Percentiles rank a stretch among this genome's conserved stretches.
These are phyloP conservation scores for Pegoplata infirma DNA, from an alignment of 2,888 invertebrate genomes.

Conservation along the genomic window DNA sequence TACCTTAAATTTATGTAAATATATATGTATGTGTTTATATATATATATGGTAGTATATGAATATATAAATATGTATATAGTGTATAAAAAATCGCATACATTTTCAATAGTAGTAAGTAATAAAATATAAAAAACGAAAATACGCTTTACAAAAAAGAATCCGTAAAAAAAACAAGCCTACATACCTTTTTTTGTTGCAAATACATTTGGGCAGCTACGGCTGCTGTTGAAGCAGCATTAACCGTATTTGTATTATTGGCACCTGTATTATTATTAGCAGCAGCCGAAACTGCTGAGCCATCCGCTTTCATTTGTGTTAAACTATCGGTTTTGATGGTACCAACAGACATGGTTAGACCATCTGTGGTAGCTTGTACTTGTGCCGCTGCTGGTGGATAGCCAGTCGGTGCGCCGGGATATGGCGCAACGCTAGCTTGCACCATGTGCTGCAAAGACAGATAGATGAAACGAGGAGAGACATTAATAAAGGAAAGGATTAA, in stretches of 20 bases:
- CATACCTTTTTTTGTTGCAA: constrained; percentile 77
- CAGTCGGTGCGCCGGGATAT: constrained; percentile 76
- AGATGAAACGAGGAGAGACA: constrained; percentile 43
- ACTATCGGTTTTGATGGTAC: constrained; percentile 74
- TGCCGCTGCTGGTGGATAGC: constrained; percentile 75
- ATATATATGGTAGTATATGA: constrained; percentile 30
- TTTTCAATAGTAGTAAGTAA: constrained; percentile 30
- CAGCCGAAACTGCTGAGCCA: constrained; percentile 68
- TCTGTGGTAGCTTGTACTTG: constrained; percentile 75
- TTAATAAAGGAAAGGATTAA: constrained; percentile 25
- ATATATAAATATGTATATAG: too few relatives aligned
- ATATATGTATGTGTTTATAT: constrained; percentile 23
- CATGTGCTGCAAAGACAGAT: constrained; percentile 75
- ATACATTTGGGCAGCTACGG: constrained; percentile 73
- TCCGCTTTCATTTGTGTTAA: constrained; percentile 74
- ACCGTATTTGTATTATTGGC: constrained; percentile 59
- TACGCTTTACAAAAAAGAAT: too few relatives aligned
- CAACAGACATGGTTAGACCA: constrained; percentile 75
- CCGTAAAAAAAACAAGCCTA: constrained; percentile 32
- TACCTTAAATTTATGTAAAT: constrained; percentile 30
- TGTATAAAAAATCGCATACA: constrained; percentile 41
- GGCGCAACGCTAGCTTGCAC: constrained; percentile 78
- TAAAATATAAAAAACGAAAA: constrained; percentile 12
- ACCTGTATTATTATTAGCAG: constrained; percentile 60
- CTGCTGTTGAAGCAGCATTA: constrained; percentile 63